Evolutionary conservation across 2,888 invertebrate genomes (phyloP), one percentile per base, ranked within the genome.

Genomic region (Lasius platythorax): DNA sequence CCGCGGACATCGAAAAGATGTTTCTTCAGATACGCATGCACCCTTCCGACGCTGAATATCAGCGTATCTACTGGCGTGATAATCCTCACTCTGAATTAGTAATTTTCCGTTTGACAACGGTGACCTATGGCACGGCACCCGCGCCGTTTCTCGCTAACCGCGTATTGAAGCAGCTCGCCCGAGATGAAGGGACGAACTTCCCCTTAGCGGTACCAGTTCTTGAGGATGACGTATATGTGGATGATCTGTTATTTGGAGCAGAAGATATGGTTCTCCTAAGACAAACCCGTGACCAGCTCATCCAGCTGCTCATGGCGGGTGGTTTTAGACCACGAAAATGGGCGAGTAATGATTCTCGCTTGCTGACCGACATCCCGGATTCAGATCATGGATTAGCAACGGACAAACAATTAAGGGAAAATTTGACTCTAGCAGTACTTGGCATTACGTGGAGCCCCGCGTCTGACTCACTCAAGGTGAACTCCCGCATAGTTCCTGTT

Each of bases 111-210:
- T 33, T 33, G 30, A 33, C 30, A 33, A 33, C 30, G 30, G 30
- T 33, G 3, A 33, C 30, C 0, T 50, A 50, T 15, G 50, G n/a
- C 0, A n/a, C 50, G 0, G 50, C n/a, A 0, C 1, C 50, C 0
- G 50, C 50, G 0, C 50, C 50, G 6, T 53, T 18, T 6, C 5
- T 53, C 6, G n/a, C 8, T 0, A 53, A 53, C 6, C 6, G 50
- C 0, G 18, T 18, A 5, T 0, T 53, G 0, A 53, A 53, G 0
- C 50, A 53, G 0, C 50, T 53, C 0, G 50, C 50, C 1, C 0
- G 1, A 0, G 50, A 53, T n/a, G 50, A 53, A 53, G 6, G 8
- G 0, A 15, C 3, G 18, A 53, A n/a, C 0, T 53, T 5, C 2
- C 50, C 50, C 18, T 18, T 6, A 0, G n/a, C 50, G 0, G n/a